These are phyloP conservation scores for Drosophila rufa DNA, from an alignment of 1,140 invertebrate species.

Conservation along the genomic window DNA sequence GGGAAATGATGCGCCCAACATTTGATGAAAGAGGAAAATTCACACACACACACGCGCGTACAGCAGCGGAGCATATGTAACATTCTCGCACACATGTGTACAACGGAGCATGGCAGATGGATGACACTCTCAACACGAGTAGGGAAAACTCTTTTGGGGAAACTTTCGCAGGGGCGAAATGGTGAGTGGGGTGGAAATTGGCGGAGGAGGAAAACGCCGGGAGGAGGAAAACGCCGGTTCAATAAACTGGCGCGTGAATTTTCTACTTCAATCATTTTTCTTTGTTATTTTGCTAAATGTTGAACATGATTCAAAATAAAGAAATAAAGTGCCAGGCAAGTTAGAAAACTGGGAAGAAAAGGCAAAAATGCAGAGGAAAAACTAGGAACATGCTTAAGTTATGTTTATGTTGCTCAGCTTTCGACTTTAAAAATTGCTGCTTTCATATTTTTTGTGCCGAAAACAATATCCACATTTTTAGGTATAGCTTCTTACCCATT, in stretches of 20 bases:
- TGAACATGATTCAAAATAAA: conserved; percentile 54
- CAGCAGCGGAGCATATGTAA: conserved; percentile 33
- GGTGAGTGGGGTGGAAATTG: conserved; percentile 15
- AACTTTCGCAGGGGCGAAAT: conserved; percentile 7
- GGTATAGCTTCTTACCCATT: neutral
- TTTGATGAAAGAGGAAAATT: conserved; percentile 51
- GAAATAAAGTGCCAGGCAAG: neutral
- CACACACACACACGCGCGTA: conserved; percentile 3
- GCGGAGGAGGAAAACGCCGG: conserved; percentile 6
- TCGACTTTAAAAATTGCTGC: neutral
- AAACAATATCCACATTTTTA: neutral
- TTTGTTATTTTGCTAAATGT: conserved; percentile 51
- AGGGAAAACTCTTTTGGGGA: conserved; percentile 24
- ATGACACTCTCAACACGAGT: conserved; percentile 38
- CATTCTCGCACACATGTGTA: conserved; percentile 41
- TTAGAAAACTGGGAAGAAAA: neutral
- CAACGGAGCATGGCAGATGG: conserved; percentile 32
- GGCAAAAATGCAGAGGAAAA: too few relatives aligned
- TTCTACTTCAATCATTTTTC: conserved; percentile 60
- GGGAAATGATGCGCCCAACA: conserved; percentile 54
- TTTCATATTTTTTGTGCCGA: neutral
- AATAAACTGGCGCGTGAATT: conserved; percentile 79
- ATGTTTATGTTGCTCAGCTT: too few relatives aligned
- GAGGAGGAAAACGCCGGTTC: conserved; percentile 42
- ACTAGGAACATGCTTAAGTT: too few relatives aligned